Base-by-base conservation (phyloP, 2,888 invertebrate genomes). In the Litoditis marina region DNA sequence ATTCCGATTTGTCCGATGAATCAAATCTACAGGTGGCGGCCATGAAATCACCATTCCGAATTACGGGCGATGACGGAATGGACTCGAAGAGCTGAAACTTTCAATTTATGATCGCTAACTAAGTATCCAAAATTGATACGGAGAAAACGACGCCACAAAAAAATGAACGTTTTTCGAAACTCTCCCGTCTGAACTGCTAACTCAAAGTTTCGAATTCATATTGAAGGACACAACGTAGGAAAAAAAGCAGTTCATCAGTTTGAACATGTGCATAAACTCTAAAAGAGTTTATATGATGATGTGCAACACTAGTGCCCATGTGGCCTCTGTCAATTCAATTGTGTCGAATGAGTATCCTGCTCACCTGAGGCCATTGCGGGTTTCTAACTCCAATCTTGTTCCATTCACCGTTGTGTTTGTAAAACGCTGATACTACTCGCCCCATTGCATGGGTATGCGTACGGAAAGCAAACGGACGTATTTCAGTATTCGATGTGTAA, bases 351-450 rank as follows among this genome's bases (percentile, higher is more conserved):
- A n/a, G n/a, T n/a, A n/a, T n/a, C n/a, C n/a, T n/a, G n/a, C 50
- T 34, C 7, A 85, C 85, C 83, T 88, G 88, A 0, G 88, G 88
- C 87, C 87, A 87, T 71, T 87, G 87, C 1, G 88, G 88, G 78
- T 87, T 87, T 47, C 87, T 86, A 76, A 86, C 87, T 19, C 86
- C 86, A 60, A 87, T 74, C 65, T 80, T 71, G 2, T 73, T 78
- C 80, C 83, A 84, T 30, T 76, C 61, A 11, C 76, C 66, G 56
- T 82, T 78, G 60, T 82, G 81, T 39, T 81, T 78, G 65, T 84
- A 84, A 34, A 83, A 85, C 3, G 84, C 82, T 6, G 86, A 84
- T 22, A 86, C 85, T 2, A 80, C 72, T 30, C 80, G 52, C 6
- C 82, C 83, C 81, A 87, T 81, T 31, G 82, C 78, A 78, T 88